Percentiles rank a stretch among this genome's conserved stretches.
Evolutionary conservation across 2,797 vertebrate genomes (phyloP).

Genomic region (Coreius guichenoti): DNA sequence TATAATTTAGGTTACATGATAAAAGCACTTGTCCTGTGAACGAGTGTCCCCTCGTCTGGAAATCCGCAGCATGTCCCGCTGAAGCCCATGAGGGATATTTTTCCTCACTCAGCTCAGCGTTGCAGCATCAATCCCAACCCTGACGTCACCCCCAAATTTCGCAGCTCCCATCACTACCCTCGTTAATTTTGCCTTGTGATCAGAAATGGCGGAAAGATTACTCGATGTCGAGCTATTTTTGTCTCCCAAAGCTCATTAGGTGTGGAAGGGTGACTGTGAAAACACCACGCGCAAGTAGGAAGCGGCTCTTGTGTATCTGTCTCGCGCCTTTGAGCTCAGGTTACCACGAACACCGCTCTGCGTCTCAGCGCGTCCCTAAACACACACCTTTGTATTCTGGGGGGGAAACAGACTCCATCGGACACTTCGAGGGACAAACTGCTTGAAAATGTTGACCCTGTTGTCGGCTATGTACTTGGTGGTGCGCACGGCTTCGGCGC

Average conservation of each 20-base stretch:
- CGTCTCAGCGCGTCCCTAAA: constrained; percentile 2
- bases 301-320: neutral
- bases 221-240: constrained; percentile 57
- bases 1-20: neutral
- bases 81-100: neutral
- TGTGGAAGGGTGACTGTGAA: constrained; percentile 14
- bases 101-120: neutral
- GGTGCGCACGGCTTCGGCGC: constrained; percentile 73
- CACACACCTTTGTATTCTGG: neutral
- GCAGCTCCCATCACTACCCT: neutral
- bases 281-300: neutral
- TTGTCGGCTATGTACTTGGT: constrained; percentile 81
- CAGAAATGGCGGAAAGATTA: constrained; percentile 55
- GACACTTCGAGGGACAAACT: constrained; percentile 24
- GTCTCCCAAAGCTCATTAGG: constrained; percentile 62
- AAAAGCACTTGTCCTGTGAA: neutral
- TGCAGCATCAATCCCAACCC: constrained; percentile 47
- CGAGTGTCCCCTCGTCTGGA: neutral
- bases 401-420: neutral
- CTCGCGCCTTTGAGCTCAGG: constrained; percentile 20
- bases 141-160: constrained; percentile 64
- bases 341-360: constrained; percentile 6
- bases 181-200: constrained; percentile 28
- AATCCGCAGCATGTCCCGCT: neutral
- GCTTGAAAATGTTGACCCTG: constrained; percentile 76